Evolutionary conservation across 2,888 invertebrate species (phyloP).

Genomic region (Caenorhabditis sp.): DNA sequence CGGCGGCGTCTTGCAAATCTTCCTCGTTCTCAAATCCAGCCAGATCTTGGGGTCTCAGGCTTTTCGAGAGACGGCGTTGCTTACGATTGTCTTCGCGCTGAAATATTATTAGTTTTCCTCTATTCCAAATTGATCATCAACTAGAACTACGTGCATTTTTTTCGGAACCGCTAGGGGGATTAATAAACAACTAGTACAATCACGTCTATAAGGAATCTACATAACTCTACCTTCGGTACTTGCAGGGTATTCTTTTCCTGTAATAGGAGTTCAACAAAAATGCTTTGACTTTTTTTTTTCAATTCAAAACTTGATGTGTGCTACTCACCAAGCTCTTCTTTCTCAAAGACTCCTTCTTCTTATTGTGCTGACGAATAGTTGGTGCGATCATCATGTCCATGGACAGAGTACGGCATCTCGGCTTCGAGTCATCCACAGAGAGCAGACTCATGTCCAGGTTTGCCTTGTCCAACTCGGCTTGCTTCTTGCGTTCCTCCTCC

Average conservation of each 20-base stretch:
- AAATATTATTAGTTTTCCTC: slow-evolving; percentile 7
- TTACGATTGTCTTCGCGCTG: slow-evolving; percentile 72
- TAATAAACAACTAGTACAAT: slow-evolving; percentile 53
- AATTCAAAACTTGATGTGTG: background rate
- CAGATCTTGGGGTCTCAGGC: slow-evolving; percentile 77
- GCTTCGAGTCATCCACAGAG: slow-evolving; percentile 56
- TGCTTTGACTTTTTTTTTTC: background rate
- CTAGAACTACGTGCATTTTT: slow-evolving; percentile 45
- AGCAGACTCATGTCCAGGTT: slow-evolving; percentile 55
- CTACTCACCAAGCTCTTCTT: slow-evolving; percentile 67
- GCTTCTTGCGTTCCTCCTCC: slow-evolving; percentile 77
- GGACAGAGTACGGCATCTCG: slow-evolving; percentile 74
- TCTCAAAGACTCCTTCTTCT: slow-evolving; percentile 58
- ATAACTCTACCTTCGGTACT: slow-evolving; percentile 66
- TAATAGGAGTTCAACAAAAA: slow-evolving; percentile 28
- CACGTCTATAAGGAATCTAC: slow-evolving; percentile 57
- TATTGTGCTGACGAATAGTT: slow-evolving; percentile 66
- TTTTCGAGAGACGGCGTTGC: slow-evolving; percentile 78
- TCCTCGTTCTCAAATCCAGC: slow-evolving; percentile 81
- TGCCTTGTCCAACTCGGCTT: slow-evolving; percentile 87
- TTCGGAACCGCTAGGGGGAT: background rate
- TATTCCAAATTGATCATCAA: background rate
- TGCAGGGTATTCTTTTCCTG: slow-evolving; percentile 59
- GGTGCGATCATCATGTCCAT: slow-evolving; percentile 83
- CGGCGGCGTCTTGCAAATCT: slow-evolving; percentile 73